These are phyloP conservation scores for Cettia cetti DNA, from an alignment of 2,113 vertebrate genomes.

Conservation along the genomic window DNA sequence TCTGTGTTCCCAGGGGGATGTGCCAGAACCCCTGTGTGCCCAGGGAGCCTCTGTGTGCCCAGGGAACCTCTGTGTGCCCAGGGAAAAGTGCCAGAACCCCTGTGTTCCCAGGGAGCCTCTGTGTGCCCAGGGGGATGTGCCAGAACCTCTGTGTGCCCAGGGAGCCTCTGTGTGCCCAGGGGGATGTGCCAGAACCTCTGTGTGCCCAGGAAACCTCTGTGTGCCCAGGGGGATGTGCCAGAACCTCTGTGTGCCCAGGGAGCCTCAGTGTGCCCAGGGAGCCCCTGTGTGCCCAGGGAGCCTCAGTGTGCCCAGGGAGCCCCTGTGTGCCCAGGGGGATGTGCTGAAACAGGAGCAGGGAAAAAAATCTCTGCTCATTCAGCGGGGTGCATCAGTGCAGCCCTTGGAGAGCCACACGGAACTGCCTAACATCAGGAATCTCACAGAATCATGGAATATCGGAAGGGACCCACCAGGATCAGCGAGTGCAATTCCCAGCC, in stretches of 20 bases:
- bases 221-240: neutral
- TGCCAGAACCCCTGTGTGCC: no score
- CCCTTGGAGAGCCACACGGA: fast-evolving
- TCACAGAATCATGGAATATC: fast-evolving
- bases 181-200: neutral
- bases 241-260: neutral
- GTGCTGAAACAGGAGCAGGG: fast-evolving
- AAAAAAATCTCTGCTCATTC: fast-evolving
- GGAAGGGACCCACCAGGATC: no score
- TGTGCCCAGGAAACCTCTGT: neutral
- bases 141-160: neutral
- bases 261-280: neutral
- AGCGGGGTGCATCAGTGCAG: fast-evolving
- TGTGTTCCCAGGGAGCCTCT: no score
- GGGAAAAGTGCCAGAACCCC: no score
- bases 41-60: no score
- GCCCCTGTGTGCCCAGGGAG: no score
- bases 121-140: no score
- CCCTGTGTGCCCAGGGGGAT: neutral
- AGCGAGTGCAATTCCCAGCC: neutral
- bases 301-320: no score
- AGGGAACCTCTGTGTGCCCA: neutral
- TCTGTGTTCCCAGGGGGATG: neutral
- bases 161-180: neutral
- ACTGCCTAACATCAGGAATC: fast-evolving